A percentile compares a stretch with the other conserved stretches of the same genome.
These are phyloP conservation scores for Clinocottus analis DNA, from an alignment of 2,113 vertebrate genomes.

Conservation along the genomic window DNA sequence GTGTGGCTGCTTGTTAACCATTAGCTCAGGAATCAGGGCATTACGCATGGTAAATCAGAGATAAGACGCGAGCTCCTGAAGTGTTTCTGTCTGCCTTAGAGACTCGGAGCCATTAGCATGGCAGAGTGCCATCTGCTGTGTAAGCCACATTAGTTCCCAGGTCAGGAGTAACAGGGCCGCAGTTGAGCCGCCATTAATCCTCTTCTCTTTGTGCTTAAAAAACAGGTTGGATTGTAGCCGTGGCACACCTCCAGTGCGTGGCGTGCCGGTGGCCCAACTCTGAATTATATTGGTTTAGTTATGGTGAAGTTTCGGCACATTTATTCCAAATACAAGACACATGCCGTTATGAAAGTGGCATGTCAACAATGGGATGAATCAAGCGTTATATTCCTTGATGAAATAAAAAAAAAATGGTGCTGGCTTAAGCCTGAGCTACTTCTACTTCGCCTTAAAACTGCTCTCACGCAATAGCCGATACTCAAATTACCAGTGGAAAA, in stretches of 20 bases:
- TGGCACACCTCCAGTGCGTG: not conserved
- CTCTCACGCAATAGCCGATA: not conserved
- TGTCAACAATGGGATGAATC: not conserved
- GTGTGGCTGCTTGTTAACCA: conserved; percentile 59
- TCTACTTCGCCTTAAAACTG: not conserved
- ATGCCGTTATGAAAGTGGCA: not conserved
- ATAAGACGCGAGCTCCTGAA: conserved; percentile 55
- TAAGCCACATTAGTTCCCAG: conserved; percentile 68
- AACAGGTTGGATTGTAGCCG: conserved; percentile 24
- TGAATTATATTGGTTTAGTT: not conserved
- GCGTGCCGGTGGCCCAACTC: not conserved
- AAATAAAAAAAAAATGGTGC: not conserved
- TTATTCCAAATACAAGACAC: not conserved
- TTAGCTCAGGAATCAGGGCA: conserved; percentile 52
- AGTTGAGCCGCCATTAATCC: conserved; percentile 63
- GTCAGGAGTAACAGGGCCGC: conserved; percentile 62
- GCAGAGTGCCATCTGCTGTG: conserved; percentile 66
- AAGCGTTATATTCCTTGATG: too few species aligned
- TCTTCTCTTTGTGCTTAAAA: conserved; percentile 43
- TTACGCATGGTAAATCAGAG: conserved; percentile 51
- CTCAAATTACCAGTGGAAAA: not conserved
- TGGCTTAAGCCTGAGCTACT: not conserved
- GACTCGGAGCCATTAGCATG: conserved; percentile 65
- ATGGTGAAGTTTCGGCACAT: not conserved
- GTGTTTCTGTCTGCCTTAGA: conserved; percentile 48